Evolutionary conservation across 2,113 vertebrate species (phyloP).

Genomic region (Mus musculus): DNA sequence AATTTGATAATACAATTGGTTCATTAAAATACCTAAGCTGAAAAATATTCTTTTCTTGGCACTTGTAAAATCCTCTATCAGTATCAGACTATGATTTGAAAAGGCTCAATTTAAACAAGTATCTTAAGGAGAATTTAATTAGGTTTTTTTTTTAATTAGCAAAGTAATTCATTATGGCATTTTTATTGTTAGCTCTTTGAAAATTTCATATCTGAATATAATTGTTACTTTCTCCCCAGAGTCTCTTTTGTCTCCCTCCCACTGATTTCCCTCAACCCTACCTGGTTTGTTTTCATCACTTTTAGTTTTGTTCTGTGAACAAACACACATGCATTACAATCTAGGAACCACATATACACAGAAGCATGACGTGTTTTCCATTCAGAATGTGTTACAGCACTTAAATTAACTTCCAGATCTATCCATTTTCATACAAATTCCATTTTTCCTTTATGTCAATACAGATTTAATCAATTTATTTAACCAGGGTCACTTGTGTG

Average conservation of each 20-base stretch:
- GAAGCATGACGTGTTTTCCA: neutral
- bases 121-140: constrained; percentile 30
- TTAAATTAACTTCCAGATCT: neutral
- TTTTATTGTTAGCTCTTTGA: neutral
- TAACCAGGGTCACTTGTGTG: neutral
- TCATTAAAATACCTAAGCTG: constrained; percentile 56
- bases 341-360: neutral
- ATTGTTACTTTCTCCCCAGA: neutral
- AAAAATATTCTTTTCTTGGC: constrained; percentile 52
- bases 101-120: constrained; percentile 61
- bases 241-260: too few relatives aligned
- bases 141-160: neutral
- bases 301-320: neutral
- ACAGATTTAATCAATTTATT: neutral
- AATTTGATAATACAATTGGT: constrained; percentile 51
- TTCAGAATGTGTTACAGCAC: neutral
- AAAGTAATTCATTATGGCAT: neutral
- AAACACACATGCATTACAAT: neutral
- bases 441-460: neutral
- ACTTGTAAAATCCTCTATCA: constrained; percentile 47
- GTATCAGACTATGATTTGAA: constrained; percentile 63
- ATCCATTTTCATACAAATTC: neutral
- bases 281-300: neutral
- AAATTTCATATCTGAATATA: neutral
- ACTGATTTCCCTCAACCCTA: neutral